Base-by-base conservation (phyloP, 2,113 vertebrate species). In the Calidris pygmaea region DNA sequence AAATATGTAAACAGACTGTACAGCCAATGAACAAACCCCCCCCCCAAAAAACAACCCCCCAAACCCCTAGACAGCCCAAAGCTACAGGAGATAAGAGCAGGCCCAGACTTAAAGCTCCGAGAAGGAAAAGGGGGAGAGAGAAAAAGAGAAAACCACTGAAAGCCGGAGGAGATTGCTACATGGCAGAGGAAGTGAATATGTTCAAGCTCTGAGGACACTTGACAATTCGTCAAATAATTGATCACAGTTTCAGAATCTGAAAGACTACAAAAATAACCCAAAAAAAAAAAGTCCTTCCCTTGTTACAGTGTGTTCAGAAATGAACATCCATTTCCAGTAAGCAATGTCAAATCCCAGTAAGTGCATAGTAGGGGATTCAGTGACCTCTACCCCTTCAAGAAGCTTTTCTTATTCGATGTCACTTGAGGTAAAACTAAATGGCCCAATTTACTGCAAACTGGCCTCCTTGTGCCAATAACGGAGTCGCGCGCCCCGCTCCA, bases 1-100 rank as follows among this genome's bases (percentile, higher is more conserved):
- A 98, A 97, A 98, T 98, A 98, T 97, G 98, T 98, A 98, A 99
- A 99, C 98, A 98, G 97, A 97, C 97, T 98, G 97, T 97, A 98
- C 96, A 98, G 97, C 97, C 97, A 97, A 97, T 95, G 95, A 97
- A 98, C 97, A 92, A 95, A 97, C 96, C 37, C 14, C 48, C 21
- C 26, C 52, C 10, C 71, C 73, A 92, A 96, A 76, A 89, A 47
- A 22, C 88, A 87, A 77, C 19, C 58, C 59, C 85, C 82, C 13
- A 58, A 82, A 53, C 95, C 97, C 89, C 76, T 94, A 95, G 83
- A 97, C 83, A 96, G 91, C 90, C 89, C 87, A 86, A 89, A 94
- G 96, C 95, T 96, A 95, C 50, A 72, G 74, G 85, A 97, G 94
- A 92, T 50, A 95, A 97, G 65, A 97, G 62, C 78, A 96, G 93